Evolutionary conservation across 2,797 vertebrate genomes (phyloP).

Genomic region (Lithobates sylvaticus): DNA sequence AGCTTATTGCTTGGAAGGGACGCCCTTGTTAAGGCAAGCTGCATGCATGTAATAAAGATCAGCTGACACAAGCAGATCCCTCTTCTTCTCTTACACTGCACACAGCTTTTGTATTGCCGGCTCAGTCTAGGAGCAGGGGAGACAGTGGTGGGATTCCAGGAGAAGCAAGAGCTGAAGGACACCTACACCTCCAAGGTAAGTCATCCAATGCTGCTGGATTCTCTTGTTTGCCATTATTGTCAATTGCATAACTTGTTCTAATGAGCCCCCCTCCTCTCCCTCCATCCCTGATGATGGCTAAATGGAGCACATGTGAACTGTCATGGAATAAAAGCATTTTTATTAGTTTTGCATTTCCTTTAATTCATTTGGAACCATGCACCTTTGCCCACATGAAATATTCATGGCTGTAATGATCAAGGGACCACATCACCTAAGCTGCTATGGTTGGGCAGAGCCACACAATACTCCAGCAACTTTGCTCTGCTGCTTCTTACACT

Average conservation of each 20-base stretch:
- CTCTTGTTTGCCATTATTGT: not conserved
- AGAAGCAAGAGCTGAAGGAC: conserved; percentile 65
- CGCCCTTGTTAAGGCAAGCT: conserved; percentile 4
- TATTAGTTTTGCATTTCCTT: not conserved
- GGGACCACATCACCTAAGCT: conserved; percentile 57
- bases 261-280: not conserved
- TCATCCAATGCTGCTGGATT: not conserved
- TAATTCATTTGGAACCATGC: not conserved
- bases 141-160: conserved; percentile 56
- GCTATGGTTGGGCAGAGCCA: conserved; percentile 20
- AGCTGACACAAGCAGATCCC: conserved; percentile 67
- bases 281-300: not conserved
- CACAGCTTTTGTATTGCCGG: conserved; percentile 68
- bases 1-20: conserved; percentile 35
- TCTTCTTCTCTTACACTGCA: conserved; percentile 67
- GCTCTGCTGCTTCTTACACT: conserved; percentile 71
- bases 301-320: conserved; percentile 63
- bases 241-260: not conserved
- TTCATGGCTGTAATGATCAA: conserved; percentile 57
- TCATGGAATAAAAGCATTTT: not conserved
- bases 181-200: conserved; percentile 73
- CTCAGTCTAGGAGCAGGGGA: conserved; percentile 70
- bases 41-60: conserved; percentile 56
- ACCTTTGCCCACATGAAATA: conserved; percentile 14
- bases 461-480: conserved; percentile 65